Conservation (phyloP, 2,797 vertebrate species). For the Tragelaphus eurycerus region DNA sequence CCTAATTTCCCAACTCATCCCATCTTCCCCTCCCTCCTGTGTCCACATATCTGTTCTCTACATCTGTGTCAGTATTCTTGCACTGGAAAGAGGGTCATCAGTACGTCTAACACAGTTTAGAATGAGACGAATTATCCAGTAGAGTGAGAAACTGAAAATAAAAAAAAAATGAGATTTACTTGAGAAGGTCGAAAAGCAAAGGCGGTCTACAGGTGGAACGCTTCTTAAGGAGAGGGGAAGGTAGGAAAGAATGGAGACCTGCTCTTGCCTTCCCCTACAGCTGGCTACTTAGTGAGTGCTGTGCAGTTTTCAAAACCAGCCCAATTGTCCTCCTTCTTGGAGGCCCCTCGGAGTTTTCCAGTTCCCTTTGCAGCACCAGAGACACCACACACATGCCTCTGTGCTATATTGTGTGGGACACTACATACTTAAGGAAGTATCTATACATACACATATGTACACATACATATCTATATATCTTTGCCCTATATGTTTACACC, state of each 20-base stretch:
- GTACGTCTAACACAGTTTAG: not conserved
- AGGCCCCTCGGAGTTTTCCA: not conserved
- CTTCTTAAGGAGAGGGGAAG: not conserved
- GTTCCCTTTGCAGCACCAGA: not conserved
- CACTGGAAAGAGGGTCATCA: not conserved
- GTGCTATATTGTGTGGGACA: not conserved
- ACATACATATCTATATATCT: no score
- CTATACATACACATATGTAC: no score
- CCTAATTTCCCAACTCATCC: not conserved
- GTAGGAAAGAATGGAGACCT: not conserved
- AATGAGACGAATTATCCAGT: not conserved
- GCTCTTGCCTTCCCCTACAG: not conserved
- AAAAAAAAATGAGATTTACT: not conserved
- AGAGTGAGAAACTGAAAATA: not conserved
- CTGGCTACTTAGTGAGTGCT: not conserved
- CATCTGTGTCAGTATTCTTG: not conserved
- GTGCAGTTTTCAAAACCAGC: not conserved
- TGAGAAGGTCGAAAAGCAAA: not conserved
- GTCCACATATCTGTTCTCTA: not conserved
- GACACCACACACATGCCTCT: accelerated
- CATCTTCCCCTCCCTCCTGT: not conserved
- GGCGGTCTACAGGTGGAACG: not conserved
- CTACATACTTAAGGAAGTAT: not conserved
- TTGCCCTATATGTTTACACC: not conserved
- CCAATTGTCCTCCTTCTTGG: not conserved